Evolutionary conservation across 1,140 invertebrate species (phyloP).

Genomic region (Teleopsis dalmanni): DNA sequence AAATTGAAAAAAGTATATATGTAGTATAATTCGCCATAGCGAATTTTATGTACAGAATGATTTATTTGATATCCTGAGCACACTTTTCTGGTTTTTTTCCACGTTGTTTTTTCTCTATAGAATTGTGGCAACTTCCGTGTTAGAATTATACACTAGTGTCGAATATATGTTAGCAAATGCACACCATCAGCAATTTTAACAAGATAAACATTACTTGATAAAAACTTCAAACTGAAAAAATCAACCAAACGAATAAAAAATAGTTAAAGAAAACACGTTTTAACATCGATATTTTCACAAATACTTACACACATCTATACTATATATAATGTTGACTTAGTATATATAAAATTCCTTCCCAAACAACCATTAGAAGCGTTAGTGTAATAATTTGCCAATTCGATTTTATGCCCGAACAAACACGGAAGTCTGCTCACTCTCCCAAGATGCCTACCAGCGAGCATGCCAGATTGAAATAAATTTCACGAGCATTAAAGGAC

Average conservation of each 20-base stretch:
- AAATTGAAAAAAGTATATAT: constrained; percentile 9
- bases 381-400: constrained; percentile 15
- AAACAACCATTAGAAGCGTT: no score
- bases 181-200: constrained; percentile 9
- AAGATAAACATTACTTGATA: constrained; percentile 9
- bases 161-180: background rate
- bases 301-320: background rate
- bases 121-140: constrained; percentile 7
- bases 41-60: constrained; percentile 11
- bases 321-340: background rate
- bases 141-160: background rate
- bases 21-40: constrained; percentile 1
- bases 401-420: constrained; percentile 14
- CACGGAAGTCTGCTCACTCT: constrained; percentile 9
- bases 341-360: no score
- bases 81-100: background rate
- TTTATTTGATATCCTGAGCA: constrained; percentile 13
- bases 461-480: no score
- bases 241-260: background rate
- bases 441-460: no score
- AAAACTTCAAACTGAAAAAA: no score
- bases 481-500: no score
- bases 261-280: background rate
- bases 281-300: background rate
- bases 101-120: background rate